Conservation (phyloP, 2,888 invertebrate species). For the Abscondita cerata region DNA sequence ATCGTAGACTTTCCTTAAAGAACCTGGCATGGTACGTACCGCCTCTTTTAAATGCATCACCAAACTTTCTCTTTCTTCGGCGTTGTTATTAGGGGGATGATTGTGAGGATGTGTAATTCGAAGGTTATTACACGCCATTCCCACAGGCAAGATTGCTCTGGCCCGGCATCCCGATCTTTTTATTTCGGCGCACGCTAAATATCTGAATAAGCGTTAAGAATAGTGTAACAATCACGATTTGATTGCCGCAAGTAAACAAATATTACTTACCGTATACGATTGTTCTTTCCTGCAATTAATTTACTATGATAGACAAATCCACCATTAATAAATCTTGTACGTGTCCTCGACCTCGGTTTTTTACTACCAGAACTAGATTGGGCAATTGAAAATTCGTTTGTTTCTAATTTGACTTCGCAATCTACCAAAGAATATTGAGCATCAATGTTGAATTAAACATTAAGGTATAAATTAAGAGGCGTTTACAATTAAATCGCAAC, state of each 20-base stretch:
- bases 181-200: conserved; percentile 51
- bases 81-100: conserved; percentile 51
- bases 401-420: conserved; percentile 17
- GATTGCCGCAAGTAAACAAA: no score
- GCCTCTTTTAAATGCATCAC: conserved; percentile 47
- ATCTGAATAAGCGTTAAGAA: conserved; percentile 37
- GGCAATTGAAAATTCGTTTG: conserved; percentile 17
- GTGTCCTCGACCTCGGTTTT: conserved; percentile 25
- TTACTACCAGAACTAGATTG: conserved; percentile 13
- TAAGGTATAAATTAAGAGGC: neutral
- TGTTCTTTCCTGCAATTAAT: conserved; percentile 28
- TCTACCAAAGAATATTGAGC: conserved; percentile 28
- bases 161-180: conserved; percentile 50
- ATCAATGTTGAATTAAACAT: conserved; percentile 9
- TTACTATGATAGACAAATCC: conserved; percentile 38
- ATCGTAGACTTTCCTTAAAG: conserved; percentile 50
- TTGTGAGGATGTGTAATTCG: conserved; percentile 51
- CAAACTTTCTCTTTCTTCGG: conserved; percentile 49
- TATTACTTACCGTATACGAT: conserved; percentile 29
- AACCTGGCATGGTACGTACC: conserved; percentile 34
- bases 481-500: neutral
- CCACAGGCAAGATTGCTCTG: conserved; percentile 50
- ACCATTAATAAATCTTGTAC: conserved; percentile 31
- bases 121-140: conserved; percentile 42
- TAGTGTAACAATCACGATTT: no score